Conservation (phyloP, 2,888 invertebrate genomes). For the Coenonympha glycerion region DNA sequence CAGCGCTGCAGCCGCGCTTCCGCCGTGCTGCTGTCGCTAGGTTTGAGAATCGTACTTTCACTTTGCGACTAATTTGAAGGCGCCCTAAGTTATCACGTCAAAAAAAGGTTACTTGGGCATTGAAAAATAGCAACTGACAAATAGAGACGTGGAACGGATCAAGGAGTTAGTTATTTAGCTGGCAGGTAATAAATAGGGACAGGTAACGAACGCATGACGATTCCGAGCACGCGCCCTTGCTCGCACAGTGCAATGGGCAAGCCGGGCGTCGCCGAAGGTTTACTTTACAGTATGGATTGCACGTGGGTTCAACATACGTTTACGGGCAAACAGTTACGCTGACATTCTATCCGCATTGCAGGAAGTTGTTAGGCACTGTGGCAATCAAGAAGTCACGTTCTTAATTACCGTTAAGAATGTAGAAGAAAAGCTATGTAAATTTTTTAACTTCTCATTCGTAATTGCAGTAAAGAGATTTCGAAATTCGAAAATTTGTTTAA, state of each 20-base stretch:
- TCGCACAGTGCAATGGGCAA: constrained; percentile 25
- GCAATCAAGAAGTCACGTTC: constrained; percentile 15
- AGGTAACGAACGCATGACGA: constrained; percentile 65
- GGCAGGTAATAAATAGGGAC: constrained; percentile 64
- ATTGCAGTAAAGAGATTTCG: neutral
- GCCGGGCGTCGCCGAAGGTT: constrained; percentile 34
- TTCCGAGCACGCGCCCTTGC: constrained; percentile 62
- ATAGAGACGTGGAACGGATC: constrained; percentile 50
- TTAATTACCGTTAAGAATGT: constrained; percentile 7
- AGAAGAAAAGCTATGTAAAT: neutral
- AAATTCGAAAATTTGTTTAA: neutral
- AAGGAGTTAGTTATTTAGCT: constrained; percentile 64
- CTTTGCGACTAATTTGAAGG: too few species aligned
- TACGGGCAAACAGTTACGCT: constrained; percentile 48
- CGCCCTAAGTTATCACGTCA: too few species aligned
- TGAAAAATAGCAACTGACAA: constrained; percentile 52
- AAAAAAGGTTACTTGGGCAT: too few species aligned
- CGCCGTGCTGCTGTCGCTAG: too few species aligned
- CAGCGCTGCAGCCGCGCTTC: too few species aligned
- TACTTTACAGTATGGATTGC: constrained; percentile 41
- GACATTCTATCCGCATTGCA: constrained; percentile 30
- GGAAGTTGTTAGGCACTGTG: constrained; percentile 28
- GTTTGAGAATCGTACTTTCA: too few species aligned
- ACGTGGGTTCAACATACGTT: constrained; percentile 43
- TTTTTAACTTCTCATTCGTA: too few species aligned